These are phyloP conservation scores for Strix uralensis DNA, from an alignment of 2,113 vertebrate species.

Conservation along the genomic window DNA sequence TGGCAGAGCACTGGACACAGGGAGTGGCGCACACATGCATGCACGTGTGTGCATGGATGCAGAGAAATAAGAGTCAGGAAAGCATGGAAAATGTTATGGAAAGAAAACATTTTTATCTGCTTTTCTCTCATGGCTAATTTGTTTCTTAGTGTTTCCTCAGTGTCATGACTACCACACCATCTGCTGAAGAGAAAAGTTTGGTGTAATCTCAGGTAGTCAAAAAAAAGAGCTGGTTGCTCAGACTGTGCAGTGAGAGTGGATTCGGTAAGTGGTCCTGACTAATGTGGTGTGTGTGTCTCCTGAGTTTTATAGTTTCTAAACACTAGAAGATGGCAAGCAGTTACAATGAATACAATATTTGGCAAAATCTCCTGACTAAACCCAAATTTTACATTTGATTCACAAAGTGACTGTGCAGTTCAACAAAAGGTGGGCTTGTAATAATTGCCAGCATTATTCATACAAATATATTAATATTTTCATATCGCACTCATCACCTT, in stretches of 20 bases:
- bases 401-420: background rate
- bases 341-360: background rate
- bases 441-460: background rate
- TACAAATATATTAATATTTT: background rate
- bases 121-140: background rate
- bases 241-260: background rate
- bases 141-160: background rate
- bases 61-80: background rate
- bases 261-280: background rate
- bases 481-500: background rate
- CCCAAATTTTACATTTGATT: background rate
- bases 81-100: background rate
- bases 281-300: background rate
- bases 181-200: background rate
- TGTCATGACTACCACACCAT: background rate
- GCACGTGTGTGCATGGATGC: rapidly evolving
- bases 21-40: background rate
- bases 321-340: background rate
- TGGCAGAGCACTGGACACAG: background rate
- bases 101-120: background rate
- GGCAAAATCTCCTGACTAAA: background rate
- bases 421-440: background rate
- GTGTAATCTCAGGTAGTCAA: background rate
- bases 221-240: background rate
- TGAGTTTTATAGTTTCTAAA: background rate